Conservation (phyloP, 2,113 vertebrate genomes). For the Gobius niger region DNA sequence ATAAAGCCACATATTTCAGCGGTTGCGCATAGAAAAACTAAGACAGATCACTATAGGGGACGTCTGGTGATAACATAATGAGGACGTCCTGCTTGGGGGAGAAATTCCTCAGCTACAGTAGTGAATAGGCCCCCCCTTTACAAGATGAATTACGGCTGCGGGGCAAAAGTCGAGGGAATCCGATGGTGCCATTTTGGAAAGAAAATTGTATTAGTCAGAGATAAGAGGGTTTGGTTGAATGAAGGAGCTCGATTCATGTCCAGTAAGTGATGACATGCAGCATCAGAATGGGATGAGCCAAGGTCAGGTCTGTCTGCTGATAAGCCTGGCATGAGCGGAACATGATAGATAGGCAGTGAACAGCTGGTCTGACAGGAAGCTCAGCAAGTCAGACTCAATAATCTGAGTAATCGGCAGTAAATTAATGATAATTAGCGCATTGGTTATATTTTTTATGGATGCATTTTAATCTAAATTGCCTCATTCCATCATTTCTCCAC, state of each 20-base stretch:
- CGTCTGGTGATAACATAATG: conserved; percentile 53
- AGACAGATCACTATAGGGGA: conserved; percentile 30
- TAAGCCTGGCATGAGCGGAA: conserved; percentile 20
- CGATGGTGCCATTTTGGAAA: conserved; percentile 36
- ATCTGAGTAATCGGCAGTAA: not conserved
- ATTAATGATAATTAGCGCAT: too few species aligned
- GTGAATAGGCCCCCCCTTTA: conserved; percentile 57
- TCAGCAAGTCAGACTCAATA: conserved; percentile 15
- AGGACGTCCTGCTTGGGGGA: conserved; percentile 39
- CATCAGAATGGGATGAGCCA: conserved; percentile 46
- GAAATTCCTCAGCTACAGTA: conserved; percentile 59
- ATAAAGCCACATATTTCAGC: conserved; percentile 7
- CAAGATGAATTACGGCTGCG: conserved; percentile 28
- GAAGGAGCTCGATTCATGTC: conserved; percentile 52
- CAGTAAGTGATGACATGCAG: conserved; percentile 44
- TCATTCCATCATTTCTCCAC: too few species aligned
- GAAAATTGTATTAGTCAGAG: conserved; percentile 52
- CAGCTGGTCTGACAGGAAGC: conserved; percentile 11
- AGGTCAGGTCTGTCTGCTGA: conserved; percentile 36
- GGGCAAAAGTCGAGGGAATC: conserved; percentile 49
- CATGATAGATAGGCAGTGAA: conserved; percentile 25
- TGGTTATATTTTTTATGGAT: too few species aligned
- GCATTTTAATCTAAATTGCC: too few species aligned
- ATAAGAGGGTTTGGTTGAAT: conserved; percentile 33
- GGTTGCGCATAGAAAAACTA: conserved; percentile 5